These are phyloP conservation scores for Ariopsis seemanni DNA, from an alignment of 2,113 vertebrate genomes.

Conservation along the genomic window DNA sequence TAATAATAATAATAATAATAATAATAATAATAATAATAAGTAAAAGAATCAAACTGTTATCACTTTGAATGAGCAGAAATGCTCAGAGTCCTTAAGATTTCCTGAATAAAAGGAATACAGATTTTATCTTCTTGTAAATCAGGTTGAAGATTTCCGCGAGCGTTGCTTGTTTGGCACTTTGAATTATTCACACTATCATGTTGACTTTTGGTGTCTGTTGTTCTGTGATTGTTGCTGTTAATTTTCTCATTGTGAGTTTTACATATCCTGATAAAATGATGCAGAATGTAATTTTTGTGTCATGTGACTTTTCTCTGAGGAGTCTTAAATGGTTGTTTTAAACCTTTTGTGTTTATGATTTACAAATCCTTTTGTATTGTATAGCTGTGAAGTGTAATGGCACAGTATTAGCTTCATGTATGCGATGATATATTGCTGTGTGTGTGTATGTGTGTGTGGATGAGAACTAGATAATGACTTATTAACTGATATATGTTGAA, in stretches of 20 bases:
- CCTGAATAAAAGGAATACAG: neutral
- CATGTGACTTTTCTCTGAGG: slow-evolving; percentile 62
- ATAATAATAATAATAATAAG: neutral
- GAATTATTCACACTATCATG: slow-evolving; percentile 62
- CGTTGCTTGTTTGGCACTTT: slow-evolving; percentile 75
- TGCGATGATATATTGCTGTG: slow-evolving; percentile 65
- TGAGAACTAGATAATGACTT: slow-evolving; percentile 54
- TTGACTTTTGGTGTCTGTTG: slow-evolving; percentile 24
- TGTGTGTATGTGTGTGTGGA: slow-evolving; percentile 52
- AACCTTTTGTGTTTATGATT: slow-evolving; percentile 62
- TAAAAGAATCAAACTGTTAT: neutral
- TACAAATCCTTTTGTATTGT: slow-evolving; percentile 64
- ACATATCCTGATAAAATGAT: slow-evolving; percentile 57
- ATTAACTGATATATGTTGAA: slow-evolving; percentile 59
- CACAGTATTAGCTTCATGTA: slow-evolving; percentile 77
- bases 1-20: slow-evolving; percentile 24
- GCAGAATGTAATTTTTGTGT: slow-evolving; percentile 66
- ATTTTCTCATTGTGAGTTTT: slow-evolving; percentile 52
- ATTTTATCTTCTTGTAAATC: slow-evolving; percentile 52
- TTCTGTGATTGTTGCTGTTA: slow-evolving; percentile 48
- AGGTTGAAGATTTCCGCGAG: slow-evolving; percentile 60
- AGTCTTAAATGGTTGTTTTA: slow-evolving; percentile 59
- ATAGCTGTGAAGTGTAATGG: slow-evolving; percentile 68
- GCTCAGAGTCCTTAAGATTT: neutral
- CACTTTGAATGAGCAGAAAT: neutral